Evolutionary conservation across 2,113 vertebrate species (phyloP).

Genomic region (Rhinolophus sinicus): DNA sequence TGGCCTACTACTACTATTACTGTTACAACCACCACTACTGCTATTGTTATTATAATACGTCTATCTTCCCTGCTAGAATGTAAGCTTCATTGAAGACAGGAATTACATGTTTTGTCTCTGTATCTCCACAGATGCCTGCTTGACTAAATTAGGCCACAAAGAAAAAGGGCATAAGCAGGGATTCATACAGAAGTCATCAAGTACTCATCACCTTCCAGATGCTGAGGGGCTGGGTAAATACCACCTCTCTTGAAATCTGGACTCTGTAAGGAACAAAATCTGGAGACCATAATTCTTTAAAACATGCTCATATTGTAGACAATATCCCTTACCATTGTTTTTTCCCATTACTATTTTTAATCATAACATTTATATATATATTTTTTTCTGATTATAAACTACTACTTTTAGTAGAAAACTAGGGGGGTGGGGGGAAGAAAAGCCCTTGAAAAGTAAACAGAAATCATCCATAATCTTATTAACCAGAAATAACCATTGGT

Average conservation of each 20-base stretch:
- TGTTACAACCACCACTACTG: neutral
- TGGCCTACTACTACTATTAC: neutral
- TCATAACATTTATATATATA: neutral
- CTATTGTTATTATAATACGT: neutral
- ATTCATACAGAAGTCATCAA: neutral
- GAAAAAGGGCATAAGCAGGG: neutral
- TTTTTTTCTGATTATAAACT: slow-evolving; percentile 7
- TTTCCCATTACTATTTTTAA: neutral
- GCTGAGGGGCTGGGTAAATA: neutral
- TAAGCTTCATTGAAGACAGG: slow-evolving; percentile 16
- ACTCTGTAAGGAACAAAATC: neutral
- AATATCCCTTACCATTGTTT: neutral
- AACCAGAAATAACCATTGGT: neutral
- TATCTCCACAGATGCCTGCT: neutral
- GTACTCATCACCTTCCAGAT: neutral
- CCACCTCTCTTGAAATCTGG: neutral
- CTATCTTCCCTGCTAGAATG: neutral
- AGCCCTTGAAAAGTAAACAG: slow-evolving; percentile 7
- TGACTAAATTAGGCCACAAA: neutral
- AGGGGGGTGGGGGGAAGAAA: neutral
- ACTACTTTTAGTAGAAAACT: slow-evolving; percentile 36
- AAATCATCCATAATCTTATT: slow-evolving; percentile 23
- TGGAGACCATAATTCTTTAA: neutral
- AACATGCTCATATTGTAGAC: neutral
- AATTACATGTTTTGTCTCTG: neutral